These are phyloP conservation scores for Triplophysa siluroides DNA, from an alignment of 2,113 vertebrate genomes.

Conservation along the genomic window DNA sequence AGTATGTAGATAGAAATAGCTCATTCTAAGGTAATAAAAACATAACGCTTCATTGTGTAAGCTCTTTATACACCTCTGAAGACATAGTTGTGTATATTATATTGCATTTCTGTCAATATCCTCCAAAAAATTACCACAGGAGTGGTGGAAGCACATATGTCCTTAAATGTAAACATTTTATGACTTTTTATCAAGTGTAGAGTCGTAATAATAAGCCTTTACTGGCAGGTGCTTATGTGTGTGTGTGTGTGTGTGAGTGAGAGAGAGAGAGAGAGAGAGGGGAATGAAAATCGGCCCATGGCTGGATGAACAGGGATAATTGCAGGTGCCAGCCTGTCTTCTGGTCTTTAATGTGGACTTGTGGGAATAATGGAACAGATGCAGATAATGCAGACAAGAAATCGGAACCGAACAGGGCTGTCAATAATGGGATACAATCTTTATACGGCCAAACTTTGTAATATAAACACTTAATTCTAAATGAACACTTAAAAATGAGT, in stretches of 20 bases:
- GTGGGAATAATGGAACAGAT: conserved; percentile 61
- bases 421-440: background rate
- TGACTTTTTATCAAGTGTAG: conserved; percentile 20
- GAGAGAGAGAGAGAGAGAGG: conserved; percentile 56
- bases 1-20: too few relatives aligned
- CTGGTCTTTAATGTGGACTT: conserved; percentile 66
- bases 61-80: too few relatives aligned
- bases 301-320: conserved; percentile 72
- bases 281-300: conserved; percentile 61
- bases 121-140: too few relatives aligned
- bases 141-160: too few relatives aligned
- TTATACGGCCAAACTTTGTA: background rate
- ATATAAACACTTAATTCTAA: background rate
- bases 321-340: conserved; percentile 71
- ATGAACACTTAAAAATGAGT: too few relatives aligned
- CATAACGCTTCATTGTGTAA: too few relatives aligned
- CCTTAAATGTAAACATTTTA: background rate
- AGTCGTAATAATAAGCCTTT: conserved; percentile 66
- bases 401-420: conserved; percentile 17
- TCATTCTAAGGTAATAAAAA: too few relatives aligned
- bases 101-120: too few relatives aligned
- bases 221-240: conserved; percentile 59
- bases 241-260: conserved; percentile 11
- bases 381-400: conserved; percentile 7
- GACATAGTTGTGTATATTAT: too few relatives aligned